phyloP scores from a whole-genome alignment of 2,797 vertebrate genomes.

The Tarsius wallacei region DNA sequence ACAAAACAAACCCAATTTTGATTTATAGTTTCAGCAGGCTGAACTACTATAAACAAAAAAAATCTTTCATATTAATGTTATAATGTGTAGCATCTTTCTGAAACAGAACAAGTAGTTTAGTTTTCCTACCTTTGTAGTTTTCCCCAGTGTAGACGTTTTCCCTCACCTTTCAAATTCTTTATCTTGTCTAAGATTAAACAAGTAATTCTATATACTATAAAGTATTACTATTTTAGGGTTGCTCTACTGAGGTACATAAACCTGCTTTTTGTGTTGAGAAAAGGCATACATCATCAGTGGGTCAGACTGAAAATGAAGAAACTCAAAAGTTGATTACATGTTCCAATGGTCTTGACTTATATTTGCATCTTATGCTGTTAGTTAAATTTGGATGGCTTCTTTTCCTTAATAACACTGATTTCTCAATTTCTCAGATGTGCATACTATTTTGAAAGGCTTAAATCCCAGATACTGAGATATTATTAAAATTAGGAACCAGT shows the following conservation, averaged over 20 bases:
- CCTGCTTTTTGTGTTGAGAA: slow-evolving; percentile 63
- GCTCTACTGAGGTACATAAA: slow-evolving; percentile 67
- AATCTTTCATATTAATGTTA: slow-evolving; percentile 45
- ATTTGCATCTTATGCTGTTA: slow-evolving; percentile 68
- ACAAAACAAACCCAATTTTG: not conserved
- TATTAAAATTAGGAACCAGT: slow-evolving; percentile 82
- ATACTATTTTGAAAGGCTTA: slow-evolving; percentile 69
- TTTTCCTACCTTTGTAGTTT: slow-evolving; percentile 50
- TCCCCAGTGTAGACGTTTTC: not conserved
- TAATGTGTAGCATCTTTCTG: not conserved
- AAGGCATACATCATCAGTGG: slow-evolving; percentile 56
- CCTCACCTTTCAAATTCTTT: slow-evolving; percentile 43
- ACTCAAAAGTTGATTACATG: slow-evolving; percentile 69
- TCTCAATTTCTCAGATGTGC: slow-evolving; percentile 56
- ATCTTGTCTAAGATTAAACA: slow-evolving; percentile 60
- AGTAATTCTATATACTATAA: slow-evolving; percentile 63
- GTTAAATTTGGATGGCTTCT: slow-evolving; percentile 62
- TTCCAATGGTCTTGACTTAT: slow-evolving; percentile 59
- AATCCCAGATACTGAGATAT: slow-evolving; percentile 78
- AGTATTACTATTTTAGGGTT: slow-evolving; percentile 61
- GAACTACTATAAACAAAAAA: slow-evolving; percentile 7
- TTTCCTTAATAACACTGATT: slow-evolving; percentile 66
- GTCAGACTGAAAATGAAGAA: slow-evolving; percentile 74
- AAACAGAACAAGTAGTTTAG: slow-evolving; percentile 30
- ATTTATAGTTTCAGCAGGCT: slow-evolving; percentile 13